Conservation (phyloP, 1,140 invertebrate genomes). For the Pygmarrhopalites habei region DNA sequence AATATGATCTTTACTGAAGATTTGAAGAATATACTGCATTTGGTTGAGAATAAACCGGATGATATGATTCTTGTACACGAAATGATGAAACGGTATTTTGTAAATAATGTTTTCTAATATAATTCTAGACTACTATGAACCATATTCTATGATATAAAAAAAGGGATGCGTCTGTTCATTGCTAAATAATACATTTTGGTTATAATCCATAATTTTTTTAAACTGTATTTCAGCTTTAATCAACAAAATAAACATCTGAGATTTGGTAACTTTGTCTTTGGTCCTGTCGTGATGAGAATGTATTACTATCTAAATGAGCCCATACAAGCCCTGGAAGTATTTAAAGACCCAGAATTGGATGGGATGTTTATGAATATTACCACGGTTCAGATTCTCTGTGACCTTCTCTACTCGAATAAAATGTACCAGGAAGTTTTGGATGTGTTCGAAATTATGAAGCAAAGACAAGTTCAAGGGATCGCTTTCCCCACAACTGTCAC, state of each 20-base stretch:
- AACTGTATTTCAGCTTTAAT: conserved; percentile 54
- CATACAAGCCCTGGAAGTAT: conserved; percentile 57
- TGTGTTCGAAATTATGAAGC: conserved; percentile 52
- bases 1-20: conserved; percentile 76
- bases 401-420: conserved; percentile 61
- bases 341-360: conserved; percentile 53
- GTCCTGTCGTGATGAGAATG: conserved; percentile 73
- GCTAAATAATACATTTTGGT: background rate
- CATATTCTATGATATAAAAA: background rate
- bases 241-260: conserved; percentile 61
- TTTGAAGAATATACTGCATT: conserved; percentile 69
- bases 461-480: conserved; percentile 51
- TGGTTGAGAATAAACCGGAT: conserved; percentile 52
- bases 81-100: conserved; percentile 58
- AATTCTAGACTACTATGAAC: background rate
- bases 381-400: conserved; percentile 60
- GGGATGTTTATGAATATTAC: conserved; percentile 64
- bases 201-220: background rate
- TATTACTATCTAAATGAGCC: conserved; percentile 63
- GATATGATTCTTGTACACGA: conserved; percentile 58
- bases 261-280: conserved; percentile 72
- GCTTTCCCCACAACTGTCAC: conserved; percentile 60
- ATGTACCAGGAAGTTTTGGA: conserved; percentile 61
- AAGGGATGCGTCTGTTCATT: background rate
- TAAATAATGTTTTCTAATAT: conserved; percentile 1